Conservation (phyloP, 2,113 vertebrate species). For the Benitochromis conjunctus region DNA sequence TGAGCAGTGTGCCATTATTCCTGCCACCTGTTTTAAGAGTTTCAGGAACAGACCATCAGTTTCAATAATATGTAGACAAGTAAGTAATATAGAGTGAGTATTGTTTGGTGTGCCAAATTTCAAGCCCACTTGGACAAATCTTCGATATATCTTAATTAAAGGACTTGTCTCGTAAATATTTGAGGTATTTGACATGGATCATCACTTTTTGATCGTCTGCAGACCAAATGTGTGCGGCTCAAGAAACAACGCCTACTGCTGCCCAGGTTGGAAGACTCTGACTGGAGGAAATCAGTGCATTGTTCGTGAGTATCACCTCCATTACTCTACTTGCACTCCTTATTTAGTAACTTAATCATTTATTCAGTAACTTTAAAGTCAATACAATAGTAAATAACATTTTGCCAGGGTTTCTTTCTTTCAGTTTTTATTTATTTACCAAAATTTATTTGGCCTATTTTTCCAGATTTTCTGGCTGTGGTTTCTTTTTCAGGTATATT, state of each 20-base stretch:
- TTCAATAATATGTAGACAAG: neutral
- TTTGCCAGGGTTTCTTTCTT: neutral
- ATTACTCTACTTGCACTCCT: neutral
- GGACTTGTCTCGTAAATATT: neutral
- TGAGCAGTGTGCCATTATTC: neutral
- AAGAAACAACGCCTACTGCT: constrained; percentile 93
- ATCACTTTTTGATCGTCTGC: constrained; percentile 19
- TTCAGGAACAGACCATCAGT: neutral
- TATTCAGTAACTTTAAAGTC: neutral
- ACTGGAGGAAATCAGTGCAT: constrained; percentile 99
- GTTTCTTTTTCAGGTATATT: neutral
- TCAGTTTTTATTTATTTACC: neutral
- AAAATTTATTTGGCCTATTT: neutral
- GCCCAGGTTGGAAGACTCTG: constrained; percentile 98
- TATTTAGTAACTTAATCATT: neutral
- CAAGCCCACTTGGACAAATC: neutral
- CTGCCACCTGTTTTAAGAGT: neutral
- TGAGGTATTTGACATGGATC: neutral
- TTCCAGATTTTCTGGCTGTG: neutral
- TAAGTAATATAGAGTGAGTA: neutral
- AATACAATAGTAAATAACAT: neutral
- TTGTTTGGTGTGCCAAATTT: neutral
- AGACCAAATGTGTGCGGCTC: constrained; percentile 98
- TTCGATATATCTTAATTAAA: neutral
- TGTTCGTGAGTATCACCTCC: constrained; percentile 87